These are phyloP conservation scores for Micoletzkya japonica DNA, from an alignment of 2,888 invertebrate genomes.

Conservation along the genomic window DNA sequence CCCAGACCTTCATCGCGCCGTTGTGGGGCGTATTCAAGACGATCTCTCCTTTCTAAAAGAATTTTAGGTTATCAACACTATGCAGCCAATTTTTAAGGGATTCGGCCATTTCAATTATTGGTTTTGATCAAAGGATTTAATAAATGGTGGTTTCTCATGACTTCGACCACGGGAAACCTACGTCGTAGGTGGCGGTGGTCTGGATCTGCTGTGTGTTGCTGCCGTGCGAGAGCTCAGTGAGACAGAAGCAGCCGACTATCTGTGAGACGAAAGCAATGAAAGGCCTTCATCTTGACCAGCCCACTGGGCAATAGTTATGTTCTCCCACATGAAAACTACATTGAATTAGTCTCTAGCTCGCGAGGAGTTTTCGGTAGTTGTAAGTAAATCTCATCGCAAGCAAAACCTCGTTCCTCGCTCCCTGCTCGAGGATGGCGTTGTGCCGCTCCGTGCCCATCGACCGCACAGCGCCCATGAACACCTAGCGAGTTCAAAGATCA, in stretches of 20 bases:
- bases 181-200: conserved; percentile 23
- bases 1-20: conserved; percentile 84
- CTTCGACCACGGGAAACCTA: not conserved
- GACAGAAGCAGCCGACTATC: conserved; percentile 80
- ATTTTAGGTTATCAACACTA: not conserved
- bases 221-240: conserved; percentile 88
- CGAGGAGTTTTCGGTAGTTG: not conserved
- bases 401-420: conserved; percentile 49
- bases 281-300: not conserved
- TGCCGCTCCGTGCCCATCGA: conserved; percentile 65
- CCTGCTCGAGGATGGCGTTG: conserved; percentile 56
- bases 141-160: not conserved
- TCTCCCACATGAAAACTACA: not conserved
- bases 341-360: no score
- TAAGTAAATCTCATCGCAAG: not conserved
- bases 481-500: conserved; percentile 50
- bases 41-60: conserved; percentile 71
- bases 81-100: not conserved
- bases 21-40: conserved; percentile 78
- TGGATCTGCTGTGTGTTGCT: conserved; percentile 74
- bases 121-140: not conserved
- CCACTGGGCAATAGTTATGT: not conserved
- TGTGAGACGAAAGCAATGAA: conserved; percentile 63
- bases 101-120: not conserved
- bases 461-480: conserved; percentile 64